Evolutionary conservation across 2,113 vertebrate genomes (phyloP).

Genomic region (Ornithorhynchus anatinus): DNA sequence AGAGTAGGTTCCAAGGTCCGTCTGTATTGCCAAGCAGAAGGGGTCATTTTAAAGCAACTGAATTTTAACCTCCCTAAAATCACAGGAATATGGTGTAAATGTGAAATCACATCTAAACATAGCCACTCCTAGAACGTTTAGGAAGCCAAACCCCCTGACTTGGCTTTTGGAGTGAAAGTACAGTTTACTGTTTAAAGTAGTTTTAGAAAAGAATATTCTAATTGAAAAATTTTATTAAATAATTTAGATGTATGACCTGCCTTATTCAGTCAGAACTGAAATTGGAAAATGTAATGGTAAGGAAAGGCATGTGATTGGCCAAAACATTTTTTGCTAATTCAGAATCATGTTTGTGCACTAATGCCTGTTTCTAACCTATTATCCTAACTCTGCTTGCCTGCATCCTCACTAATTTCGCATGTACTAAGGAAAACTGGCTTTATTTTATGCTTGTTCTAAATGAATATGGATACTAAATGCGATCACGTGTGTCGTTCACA

Average conservation of each 20-base stretch:
- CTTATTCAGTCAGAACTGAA: slow-evolving; percentile 86
- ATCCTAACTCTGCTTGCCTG: slow-evolving; percentile 67
- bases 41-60: too few species aligned
- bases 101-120: background rate
- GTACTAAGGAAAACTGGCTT: slow-evolving; percentile 38
- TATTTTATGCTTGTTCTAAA: slow-evolving; percentile 30
- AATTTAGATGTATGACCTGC: slow-evolving; percentile 96
- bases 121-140: background rate
- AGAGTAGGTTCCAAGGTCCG: too few species aligned
- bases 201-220: slow-evolving; percentile 77
- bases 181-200: slow-evolving; percentile 36
- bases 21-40: too few species aligned
- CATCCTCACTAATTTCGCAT: slow-evolving; percentile 72
- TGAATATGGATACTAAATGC: slow-evolving; percentile 38
- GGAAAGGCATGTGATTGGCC: slow-evolving; percentile 82
- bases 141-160: background rate
- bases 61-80: too few species aligned
- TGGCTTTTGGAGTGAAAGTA: background rate
- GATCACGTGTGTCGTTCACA: too few species aligned
- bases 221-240: slow-evolving; percentile 86
- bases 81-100: background rate
- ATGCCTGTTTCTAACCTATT: slow-evolving; percentile 63
- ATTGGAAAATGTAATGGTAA: slow-evolving; percentile 89
- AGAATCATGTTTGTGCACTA: slow-evolving; percentile 67
- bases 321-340: slow-evolving; percentile 56